These are phyloP conservation scores for Dendroctonus valens DNA, from an alignment of 1,140 invertebrate genomes.

Conservation along the genomic window DNA sequence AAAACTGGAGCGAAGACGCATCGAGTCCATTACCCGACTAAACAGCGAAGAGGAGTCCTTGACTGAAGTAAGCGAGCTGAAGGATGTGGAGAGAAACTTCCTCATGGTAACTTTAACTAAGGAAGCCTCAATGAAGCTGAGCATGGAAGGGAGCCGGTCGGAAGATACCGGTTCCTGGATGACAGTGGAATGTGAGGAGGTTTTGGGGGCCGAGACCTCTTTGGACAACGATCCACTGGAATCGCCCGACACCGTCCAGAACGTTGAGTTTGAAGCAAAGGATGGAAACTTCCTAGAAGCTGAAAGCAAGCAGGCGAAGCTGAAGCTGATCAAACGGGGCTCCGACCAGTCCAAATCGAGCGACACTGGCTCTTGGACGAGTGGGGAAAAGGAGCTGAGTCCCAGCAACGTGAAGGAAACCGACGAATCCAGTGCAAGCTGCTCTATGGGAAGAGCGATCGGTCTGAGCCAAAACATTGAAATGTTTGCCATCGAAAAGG, in stretches of 20 bases:
- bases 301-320: constrained; percentile 48
- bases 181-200: constrained; percentile 63
- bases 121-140: constrained; percentile 51
- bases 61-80: constrained; percentile 60
- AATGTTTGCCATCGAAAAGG: constrained; percentile 51
- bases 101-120: constrained; percentile 46
- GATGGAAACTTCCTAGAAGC: constrained; percentile 50
- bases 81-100: constrained; percentile 45
- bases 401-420: constrained; percentile 59
- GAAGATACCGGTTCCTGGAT: constrained; percentile 63
- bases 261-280: constrained; percentile 44
- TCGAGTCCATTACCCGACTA: constrained; percentile 52
- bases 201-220: constrained; percentile 55
- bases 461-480: constrained; percentile 73
- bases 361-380: constrained; percentile 58
- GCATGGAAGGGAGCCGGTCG: constrained; percentile 55
- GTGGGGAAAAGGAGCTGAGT: constrained; percentile 56
- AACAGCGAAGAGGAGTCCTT: constrained; percentile 66
- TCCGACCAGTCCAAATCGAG: constrained; percentile 65
- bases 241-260: constrained; percentile 48
- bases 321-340: constrained; percentile 58
- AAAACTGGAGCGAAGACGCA: constrained; percentile 45
- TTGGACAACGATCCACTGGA: constrained; percentile 50
- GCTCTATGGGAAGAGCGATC: constrained; percentile 71
- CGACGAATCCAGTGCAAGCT: constrained; percentile 76